phyloP scores from a whole-genome alignment of 2,797 vertebrate species.

The Mastacembelus armatus region DNA sequence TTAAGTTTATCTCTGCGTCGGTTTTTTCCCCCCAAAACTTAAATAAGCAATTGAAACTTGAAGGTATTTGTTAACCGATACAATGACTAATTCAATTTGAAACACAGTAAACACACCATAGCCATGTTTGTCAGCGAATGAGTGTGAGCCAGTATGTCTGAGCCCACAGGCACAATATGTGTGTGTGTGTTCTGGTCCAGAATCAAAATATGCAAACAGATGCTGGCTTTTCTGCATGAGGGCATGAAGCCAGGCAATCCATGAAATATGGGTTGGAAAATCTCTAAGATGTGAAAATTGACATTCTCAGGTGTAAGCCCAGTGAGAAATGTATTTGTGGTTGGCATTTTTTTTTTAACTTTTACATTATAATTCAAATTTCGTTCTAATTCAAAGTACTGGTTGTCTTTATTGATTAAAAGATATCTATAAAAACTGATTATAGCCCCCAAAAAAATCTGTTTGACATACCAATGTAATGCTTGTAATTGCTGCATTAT shows the following conservation, averaged over 20 bases:
- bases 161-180: slow-evolving; percentile 24
- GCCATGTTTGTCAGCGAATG: not conserved
- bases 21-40: slow-evolving; percentile 28
- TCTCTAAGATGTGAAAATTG: not conserved
- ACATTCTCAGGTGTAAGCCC: not conserved
- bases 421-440: no score
- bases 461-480: no score
- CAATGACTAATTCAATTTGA: slow-evolving; percentile 28
- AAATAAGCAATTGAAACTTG: slow-evolving; percentile 30
- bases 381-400: not conserved
- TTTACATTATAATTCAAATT: not conserved
- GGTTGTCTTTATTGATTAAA: slow-evolving; percentile 6
- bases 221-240: slow-evolving; percentile 41
- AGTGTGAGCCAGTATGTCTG: slow-evolving; percentile 1
- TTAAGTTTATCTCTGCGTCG: slow-evolving; percentile 32
- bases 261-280: not conserved
- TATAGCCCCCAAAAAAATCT: no score
- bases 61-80: slow-evolving; percentile 45
- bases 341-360: slow-evolving; percentile 14
- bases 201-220: slow-evolving; percentile 50
- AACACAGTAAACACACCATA: slow-evolving; percentile 5
- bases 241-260: slow-evolving; percentile 34
- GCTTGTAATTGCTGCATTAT: no score
- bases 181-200: slow-evolving; percentile 17
- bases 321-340: not conserved